These are phyloP conservation scores for Luffia ferchaultella DNA, from an alignment of 2,888 invertebrate genomes.

Conservation along the genomic window DNA sequence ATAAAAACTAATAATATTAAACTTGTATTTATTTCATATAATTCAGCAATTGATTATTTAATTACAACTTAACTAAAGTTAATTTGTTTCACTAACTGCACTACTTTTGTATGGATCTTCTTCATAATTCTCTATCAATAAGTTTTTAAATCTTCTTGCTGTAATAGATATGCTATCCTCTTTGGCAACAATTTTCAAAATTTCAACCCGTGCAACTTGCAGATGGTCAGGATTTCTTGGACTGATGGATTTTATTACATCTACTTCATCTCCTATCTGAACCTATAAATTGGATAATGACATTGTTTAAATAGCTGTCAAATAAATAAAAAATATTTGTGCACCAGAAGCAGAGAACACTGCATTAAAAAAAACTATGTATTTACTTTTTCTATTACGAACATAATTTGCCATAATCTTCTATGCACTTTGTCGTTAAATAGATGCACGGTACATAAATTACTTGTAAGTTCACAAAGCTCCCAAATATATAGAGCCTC, in stretches of 20 bases:
- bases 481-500: slow-evolving; percentile 11
- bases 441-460: background rate
- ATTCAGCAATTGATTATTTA: slow-evolving; percentile 4
- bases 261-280: slow-evolving; percentile 77
- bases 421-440: slow-evolving; percentile 6
- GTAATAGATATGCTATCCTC: slow-evolving; percentile 68
- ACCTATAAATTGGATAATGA: too few species aligned
- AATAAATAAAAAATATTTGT: slow-evolving; percentile 5
- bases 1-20: background rate
- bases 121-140: slow-evolving; percentile 78
- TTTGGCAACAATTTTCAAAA: slow-evolving; percentile 60
- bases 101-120: slow-evolving; percentile 51
- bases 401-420: background rate
- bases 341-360: background rate
- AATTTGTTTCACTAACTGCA: slow-evolving; percentile 19
- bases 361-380: slow-evolving; percentile 5
- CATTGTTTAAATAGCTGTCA: too few species aligned
- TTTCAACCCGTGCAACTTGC: slow-evolving; percentile 72
- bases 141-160: slow-evolving; percentile 71
- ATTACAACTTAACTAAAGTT: slow-evolving; percentile 20
- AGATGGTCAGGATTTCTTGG: slow-evolving; percentile 74
- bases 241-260: slow-evolving; percentile 74
- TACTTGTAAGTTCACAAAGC: background rate
- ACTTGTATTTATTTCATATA: background rate
- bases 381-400: slow-evolving; percentile 2